A percentile compares a stretch with the other conserved stretches of the same genome.
Evolutionary conservation across 2,797 vertebrate species (phyloP).

Genomic region (Apogon hyalosoma): DNA sequence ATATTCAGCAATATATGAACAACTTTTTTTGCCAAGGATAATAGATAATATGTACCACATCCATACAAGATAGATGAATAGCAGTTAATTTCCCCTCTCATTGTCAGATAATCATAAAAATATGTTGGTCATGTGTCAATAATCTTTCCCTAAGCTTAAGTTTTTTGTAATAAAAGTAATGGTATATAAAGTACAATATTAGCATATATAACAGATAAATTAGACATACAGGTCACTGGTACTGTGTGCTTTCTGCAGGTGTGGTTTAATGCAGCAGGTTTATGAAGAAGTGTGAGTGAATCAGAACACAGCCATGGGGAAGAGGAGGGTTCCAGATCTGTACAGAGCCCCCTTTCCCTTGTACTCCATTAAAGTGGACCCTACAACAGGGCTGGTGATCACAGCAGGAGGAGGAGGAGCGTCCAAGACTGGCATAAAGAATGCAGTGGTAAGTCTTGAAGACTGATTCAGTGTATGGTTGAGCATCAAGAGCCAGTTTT

Average conservation of each 20-base stretch:
- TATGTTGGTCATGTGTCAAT: no score
- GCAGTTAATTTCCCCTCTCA: no score
- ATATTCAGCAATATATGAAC: no score
- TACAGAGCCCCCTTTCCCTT: constrained; percentile 95
- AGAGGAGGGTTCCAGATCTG: constrained; percentile 86
- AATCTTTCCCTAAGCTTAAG: no score
- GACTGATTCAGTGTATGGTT: no score
- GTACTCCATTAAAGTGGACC: constrained; percentile 89
- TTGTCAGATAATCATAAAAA: no score
- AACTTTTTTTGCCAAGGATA: no score
- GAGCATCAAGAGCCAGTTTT: no score
- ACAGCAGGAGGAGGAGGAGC: constrained; percentile 93
- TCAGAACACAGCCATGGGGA: constrained; percentile 83
- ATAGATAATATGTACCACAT: no score
- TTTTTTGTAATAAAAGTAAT: no score
- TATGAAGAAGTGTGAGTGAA: constrained; percentile 45
- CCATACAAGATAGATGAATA: no score
- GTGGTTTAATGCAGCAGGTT: constrained; percentile 20
- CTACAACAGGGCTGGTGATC: constrained; percentile 85
- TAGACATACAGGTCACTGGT: not conserved
- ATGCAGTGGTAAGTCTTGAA: constrained; percentile 89
- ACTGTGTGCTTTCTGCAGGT: constrained; percentile 31
- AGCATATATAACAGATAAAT: not conserved
- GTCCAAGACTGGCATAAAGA: constrained; percentile 94
- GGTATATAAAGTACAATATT: not conserved